phyloP scores from a whole-genome alignment of 64 coral and sea anemone genomes.

The Montipora foliosa region DNA sequence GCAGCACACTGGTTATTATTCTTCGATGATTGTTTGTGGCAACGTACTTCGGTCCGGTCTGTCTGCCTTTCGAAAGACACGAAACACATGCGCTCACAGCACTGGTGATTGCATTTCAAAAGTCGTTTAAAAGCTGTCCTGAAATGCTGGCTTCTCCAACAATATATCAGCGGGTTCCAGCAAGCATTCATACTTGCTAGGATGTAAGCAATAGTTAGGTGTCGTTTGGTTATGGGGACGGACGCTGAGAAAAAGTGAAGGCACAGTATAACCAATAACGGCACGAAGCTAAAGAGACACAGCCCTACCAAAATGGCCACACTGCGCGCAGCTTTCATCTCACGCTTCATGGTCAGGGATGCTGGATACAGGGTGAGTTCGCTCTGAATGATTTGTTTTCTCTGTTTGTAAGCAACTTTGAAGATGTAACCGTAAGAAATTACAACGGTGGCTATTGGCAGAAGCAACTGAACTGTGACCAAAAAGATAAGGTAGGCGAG shows the following conservation, averaged over 20 bases:
- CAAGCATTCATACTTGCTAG: background rate
- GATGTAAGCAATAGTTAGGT: background rate
- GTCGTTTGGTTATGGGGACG: background rate
- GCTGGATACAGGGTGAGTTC: background rate
- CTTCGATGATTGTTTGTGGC: too few species aligned
- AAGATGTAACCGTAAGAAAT: background rate
- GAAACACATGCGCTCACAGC: background rate
- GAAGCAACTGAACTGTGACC: background rate
- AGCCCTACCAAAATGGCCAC: slow-evolving; percentile 38
- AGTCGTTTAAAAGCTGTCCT: slow-evolving; percentile 25
- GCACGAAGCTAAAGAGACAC: slow-evolving; percentile 26
- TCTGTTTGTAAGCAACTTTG: background rate
- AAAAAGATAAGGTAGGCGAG: background rate
- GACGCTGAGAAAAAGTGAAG: background rate
- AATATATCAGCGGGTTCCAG: slow-evolving; percentile 60
- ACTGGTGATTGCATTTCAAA: background rate
- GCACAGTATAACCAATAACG: slow-evolving; percentile 2
- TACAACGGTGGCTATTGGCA: background rate
- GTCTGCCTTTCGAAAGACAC: too few species aligned
- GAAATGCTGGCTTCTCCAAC: slow-evolving; percentile 51
- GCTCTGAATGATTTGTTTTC: background rate
- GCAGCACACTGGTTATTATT: too few species aligned
- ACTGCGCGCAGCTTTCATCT: slow-evolving; percentile 8
- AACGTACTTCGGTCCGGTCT: too few species aligned
- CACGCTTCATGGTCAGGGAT: background rate